A percentile compares a stretch with the other conserved stretches of the same genome.
Evolutionary conservation across 1,140 invertebrate species (phyloP).

Genomic region (Branchinecta lynchi): DNA sequence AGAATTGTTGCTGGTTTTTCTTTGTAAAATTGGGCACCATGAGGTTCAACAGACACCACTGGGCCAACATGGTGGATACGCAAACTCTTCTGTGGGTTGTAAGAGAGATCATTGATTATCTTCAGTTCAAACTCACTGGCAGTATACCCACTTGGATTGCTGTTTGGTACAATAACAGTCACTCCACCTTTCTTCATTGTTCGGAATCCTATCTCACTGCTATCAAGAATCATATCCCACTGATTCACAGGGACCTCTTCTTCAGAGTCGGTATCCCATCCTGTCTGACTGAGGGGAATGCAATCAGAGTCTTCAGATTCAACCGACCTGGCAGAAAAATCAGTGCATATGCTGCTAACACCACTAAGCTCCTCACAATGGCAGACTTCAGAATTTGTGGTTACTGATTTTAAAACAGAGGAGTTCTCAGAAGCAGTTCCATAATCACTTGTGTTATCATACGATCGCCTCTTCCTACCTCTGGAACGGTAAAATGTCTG

Average conservation of each 20-base stretch:
- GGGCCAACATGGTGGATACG: constrained; percentile 22
- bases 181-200: constrained; percentile 4
- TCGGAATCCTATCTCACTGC: constrained; percentile 2
- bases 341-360: constrained; percentile 12
- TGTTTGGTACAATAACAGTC: constrained; percentile 10
- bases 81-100: constrained; percentile 1
- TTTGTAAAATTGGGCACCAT: constrained; percentile 25
- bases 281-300: background rate
- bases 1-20: constrained; percentile 24
- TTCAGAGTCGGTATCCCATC: constrained; percentile 12
- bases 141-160: constrained; percentile 10
- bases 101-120: constrained; percentile 13
- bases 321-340: background rate
- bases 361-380: constrained; percentile 15
- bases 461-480: background rate
- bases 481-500: background rate
- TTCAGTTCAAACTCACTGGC: constrained; percentile 11
- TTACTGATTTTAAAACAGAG: constrained; percentile 5
- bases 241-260: constrained; percentile 1
- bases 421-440: constrained; percentile 15
- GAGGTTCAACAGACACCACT: constrained; percentile 25
- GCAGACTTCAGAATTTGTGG: constrained; percentile 11
- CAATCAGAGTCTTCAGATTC: constrained; percentile 13
- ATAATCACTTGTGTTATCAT: constrained; percentile 15
- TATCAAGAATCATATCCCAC: constrained; percentile 12